Base-by-base conservation (phyloP, 2,797 vertebrate species). In the Peromyscus nudipes region DNA sequence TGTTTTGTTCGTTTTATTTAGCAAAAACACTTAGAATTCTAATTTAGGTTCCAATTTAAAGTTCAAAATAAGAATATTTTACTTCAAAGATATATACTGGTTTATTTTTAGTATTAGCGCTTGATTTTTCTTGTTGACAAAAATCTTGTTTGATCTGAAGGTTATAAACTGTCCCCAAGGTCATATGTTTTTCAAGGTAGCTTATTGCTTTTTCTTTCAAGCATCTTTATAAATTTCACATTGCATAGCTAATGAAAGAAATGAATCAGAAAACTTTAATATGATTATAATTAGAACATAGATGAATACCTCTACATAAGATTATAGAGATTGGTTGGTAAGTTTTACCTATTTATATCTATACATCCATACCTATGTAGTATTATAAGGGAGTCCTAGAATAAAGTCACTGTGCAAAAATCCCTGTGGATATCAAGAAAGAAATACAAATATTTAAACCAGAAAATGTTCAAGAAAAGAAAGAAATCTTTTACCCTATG, bases 141-240 rank as follows among this genome's bases (percentile, higher is more conserved):
- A 89, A 79, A 31, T 27, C 46, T 75, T 89, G 1, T n/a, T 94
- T 82, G 40, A 67, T 62, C 29, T 95, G 60, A 94, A 82, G n/a
- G 25, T 67, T 14, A 12, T 49, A 55, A 64, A 29, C 52, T 62
- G 19, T 81, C 31, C 25, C n/a, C 17, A 73, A 86, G 87, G 19
- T 73, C 23, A 37, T 77, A 92, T 82, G 37, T 76, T 55, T 94
- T 90, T 80, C 34, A 37, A 62, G 37, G 52, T 67, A 86, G 46
- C 6, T 25, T 62, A 31, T 1, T 65, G 64, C 46, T 73, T 16
- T 64, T 83, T 55, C 1, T 80, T 92, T 27, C 49, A 40, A 80
- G 27, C 25, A 49, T 31, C 6, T 77, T 92, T 73, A 27, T 21
- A 77, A 91, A 64, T n/a, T 52, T 91, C 55, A 0, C 43, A 34